phyloP scores from a whole-genome alignment of 2,888 invertebrate genomes.

The Cremastobaeus sp. region DNA sequence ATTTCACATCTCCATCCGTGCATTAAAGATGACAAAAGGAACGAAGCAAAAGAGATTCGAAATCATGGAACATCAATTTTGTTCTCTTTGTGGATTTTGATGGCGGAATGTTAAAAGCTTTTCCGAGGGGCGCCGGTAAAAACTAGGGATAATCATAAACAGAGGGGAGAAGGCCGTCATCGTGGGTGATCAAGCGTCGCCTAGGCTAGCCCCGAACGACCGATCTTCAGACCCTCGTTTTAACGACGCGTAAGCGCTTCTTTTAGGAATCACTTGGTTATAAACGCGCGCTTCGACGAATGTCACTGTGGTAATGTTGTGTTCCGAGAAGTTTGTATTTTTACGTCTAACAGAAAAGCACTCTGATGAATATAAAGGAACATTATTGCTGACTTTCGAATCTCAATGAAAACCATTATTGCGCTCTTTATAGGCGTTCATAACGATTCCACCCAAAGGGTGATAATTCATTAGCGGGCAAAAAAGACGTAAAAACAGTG shows the following conservation, averaged over 20 bases:
- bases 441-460: constrained; percentile 33
- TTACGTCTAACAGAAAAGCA: constrained; percentile 44
- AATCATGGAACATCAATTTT: constrained; percentile 46
- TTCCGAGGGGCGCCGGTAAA: constrained; percentile 51
- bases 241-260: constrained; percentile 68
- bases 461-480: constrained; percentile 42
- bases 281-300: constrained; percentile 67
- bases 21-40: constrained; percentile 50
- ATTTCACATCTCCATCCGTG: constrained; percentile 42
- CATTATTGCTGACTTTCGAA: constrained; percentile 50
- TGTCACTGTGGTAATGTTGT: constrained; percentile 47
- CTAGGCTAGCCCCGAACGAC: constrained; percentile 25
- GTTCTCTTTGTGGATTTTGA: constrained; percentile 49
- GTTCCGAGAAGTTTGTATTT: constrained; percentile 66
- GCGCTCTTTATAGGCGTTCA: constrained; percentile 37
- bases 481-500: constrained; percentile 35
- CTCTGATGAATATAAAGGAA: constrained; percentile 43
- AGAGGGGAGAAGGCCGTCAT: constrained; percentile 59
- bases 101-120: constrained; percentile 57
- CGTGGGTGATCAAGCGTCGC: constrained; percentile 58
- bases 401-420: constrained; percentile 52
- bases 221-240: constrained; percentile 62
- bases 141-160: constrained; percentile 66
- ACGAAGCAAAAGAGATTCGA: constrained; percentile 18
- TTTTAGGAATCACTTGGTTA: constrained; percentile 67